Percentiles rank a stretch among this genome's conserved stretches.
Conservation (phyloP, 1,140 invertebrate genomes). For the Diorhabda sublineata region DNA sequence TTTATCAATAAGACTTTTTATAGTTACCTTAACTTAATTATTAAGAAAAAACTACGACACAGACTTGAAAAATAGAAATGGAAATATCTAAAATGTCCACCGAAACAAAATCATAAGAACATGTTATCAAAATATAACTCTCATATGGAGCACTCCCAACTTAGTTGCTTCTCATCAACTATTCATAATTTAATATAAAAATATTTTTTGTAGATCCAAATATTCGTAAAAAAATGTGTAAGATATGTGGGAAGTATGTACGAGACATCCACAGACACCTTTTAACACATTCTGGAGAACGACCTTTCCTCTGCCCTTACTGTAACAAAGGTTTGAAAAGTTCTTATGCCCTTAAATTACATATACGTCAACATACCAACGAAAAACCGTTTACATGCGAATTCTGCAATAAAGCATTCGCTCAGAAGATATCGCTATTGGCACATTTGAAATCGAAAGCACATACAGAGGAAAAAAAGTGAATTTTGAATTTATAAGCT, state of each 20-base stretch:
- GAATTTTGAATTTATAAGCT: too few relatives aligned
- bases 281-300: slow-evolving; percentile 38
- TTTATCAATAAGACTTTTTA: too few relatives aligned
- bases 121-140: too few relatives aligned
- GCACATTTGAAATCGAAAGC: slow-evolving; percentile 36
- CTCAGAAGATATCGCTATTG: slow-evolving; percentile 37
- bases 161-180: too few relatives aligned
- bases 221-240: slow-evolving; percentile 32
- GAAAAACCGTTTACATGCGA: slow-evolving; percentile 36
- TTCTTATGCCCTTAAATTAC: slow-evolving; percentile 34
- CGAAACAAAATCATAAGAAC: too few relatives aligned
- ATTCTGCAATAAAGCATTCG: slow-evolving; percentile 32
- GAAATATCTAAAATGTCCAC: too few relatives aligned
- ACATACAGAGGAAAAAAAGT: background rate
- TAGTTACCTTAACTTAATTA: too few relatives aligned
- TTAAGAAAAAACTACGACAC: too few relatives aligned
- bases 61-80: too few relatives aligned
- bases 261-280: slow-evolving; percentile 34
- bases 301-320: slow-evolving; percentile 32
- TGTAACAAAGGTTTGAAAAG: slow-evolving; percentile 39
- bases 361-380: slow-evolving; percentile 37
- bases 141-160: too few relatives aligned
- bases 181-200: too few relatives aligned
- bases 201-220: slow-evolving; percentile 31
- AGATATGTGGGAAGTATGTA: slow-evolving; percentile 34